phyloP scores from a whole-genome alignment of 2,113 vertebrate species.

The Shinisaurus crocodilurus region DNA sequence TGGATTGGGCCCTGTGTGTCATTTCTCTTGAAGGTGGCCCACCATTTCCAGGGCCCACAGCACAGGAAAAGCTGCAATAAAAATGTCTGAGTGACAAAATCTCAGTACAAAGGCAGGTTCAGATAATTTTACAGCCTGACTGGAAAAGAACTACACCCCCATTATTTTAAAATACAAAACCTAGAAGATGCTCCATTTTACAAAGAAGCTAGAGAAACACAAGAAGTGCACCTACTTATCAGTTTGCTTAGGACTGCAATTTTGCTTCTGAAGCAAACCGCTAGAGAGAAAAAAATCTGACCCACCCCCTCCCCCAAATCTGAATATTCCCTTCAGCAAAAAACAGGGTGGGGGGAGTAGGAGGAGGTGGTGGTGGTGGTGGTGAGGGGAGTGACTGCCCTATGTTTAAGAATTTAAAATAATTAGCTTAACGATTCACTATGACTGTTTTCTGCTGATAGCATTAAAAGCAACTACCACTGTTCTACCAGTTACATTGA shows the following conservation, averaged over 20 bases:
- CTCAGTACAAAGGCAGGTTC: conserved; percentile 9
- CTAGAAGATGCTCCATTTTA: conserved; percentile 8
- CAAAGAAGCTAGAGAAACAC: neutral
- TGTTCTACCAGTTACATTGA: conserved; percentile 46
- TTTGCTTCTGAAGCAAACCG: neutral
- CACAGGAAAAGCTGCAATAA: conserved; percentile 33
- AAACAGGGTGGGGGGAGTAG: neutral
- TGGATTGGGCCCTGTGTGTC: conserved; percentile 19
- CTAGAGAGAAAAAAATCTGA: neutral
- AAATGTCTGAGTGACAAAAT: neutral
- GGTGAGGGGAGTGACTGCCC: neutral
- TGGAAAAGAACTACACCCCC: conserved; percentile 23
- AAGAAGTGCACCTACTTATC: neutral
- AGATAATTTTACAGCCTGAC: conserved; percentile 51
- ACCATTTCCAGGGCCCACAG: conserved; percentile 26
- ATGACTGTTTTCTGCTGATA: conserved; percentile 48
- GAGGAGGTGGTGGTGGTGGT: neutral
- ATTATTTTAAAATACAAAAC: neutral
- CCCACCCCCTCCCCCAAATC: neutral
- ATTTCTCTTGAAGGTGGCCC: conserved; percentile 39
- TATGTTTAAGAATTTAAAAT: conserved; percentile 31
- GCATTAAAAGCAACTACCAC: conserved; percentile 25
- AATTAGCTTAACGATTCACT: neutral
- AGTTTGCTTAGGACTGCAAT: neutral
- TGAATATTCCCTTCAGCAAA: conserved; percentile 30